Evolutionary conservation across 2,888 invertebrate species (phyloP).

Genomic region (Zonitis immaculata): DNA sequence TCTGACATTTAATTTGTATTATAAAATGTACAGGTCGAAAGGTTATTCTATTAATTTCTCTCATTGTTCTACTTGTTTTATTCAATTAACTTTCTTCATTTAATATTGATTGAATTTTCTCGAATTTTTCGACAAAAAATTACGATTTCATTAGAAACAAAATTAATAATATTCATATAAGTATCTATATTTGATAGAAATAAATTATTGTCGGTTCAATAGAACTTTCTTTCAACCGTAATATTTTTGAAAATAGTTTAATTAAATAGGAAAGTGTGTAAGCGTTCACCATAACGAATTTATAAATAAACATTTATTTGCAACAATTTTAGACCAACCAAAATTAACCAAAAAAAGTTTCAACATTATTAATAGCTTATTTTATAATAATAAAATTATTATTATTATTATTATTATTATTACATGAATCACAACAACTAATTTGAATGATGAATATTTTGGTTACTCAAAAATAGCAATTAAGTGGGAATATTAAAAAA

Average conservation of each 20-base stretch:
- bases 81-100: background rate
- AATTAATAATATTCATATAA: too few species aligned
- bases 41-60: background rate
- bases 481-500: too few species aligned
- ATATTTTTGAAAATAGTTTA: slow-evolving; percentile 1
- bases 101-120: background rate
- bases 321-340: background rate
- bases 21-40: background rate
- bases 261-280: slow-evolving; percentile 7
- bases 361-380: background rate
- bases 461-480: too few species aligned
- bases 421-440: background rate
- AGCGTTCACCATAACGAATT: slow-evolving; percentile 8
- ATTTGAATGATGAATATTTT: background rate
- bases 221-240: background rate
- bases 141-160: too few species aligned
- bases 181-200: too few species aligned
- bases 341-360: background rate
- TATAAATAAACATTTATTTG: slow-evolving; percentile 9
- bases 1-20: background rate
- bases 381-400: too few species aligned
- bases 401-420: background rate
- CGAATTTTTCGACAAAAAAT: background rate
- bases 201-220: background rate
- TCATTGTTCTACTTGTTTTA: background rate